Percentiles rank a stretch among this genome's conserved stretches.
Evolutionary conservation across 2,888 invertebrate species (phyloP).

Genomic region (Xestia xanthographa): DNA sequence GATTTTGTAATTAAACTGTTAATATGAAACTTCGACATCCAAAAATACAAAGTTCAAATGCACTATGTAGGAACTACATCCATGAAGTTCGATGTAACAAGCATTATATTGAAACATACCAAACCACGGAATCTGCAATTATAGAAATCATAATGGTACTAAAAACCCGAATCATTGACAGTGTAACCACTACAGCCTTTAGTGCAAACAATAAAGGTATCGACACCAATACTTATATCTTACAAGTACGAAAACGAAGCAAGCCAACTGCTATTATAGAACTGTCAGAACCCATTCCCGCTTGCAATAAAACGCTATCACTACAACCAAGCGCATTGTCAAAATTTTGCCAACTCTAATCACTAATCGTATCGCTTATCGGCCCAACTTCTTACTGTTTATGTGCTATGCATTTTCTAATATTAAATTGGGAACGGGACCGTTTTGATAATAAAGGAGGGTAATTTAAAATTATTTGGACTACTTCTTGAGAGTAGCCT

Average conservation of each 20-base stretch:
- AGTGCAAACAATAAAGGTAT: slow-evolving; percentile 21
- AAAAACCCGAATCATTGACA: slow-evolving; percentile 8
- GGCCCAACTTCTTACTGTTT: slow-evolving; percentile 65
- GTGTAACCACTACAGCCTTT: not conserved
- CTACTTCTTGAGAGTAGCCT: slow-evolving; percentile 20
- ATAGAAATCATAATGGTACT: not conserved
- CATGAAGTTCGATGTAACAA: not conserved
- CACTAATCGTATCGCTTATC: slow-evolving; percentile 67
- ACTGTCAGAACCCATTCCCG: slow-evolving; percentile 9
- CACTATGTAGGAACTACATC: not conserved
- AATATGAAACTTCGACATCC: not conserved
- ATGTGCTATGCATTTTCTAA: slow-evolving; percentile 66
- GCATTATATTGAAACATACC: not conserved
- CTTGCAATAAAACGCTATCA: slow-evolving; percentile 55
- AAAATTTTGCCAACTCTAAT: slow-evolving; percentile 70
- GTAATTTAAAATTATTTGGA: slow-evolving; percentile 44
- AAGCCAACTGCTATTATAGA: slow-evolving; percentile 14
- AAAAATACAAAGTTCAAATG: not conserved
- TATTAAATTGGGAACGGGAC: slow-evolving; percentile 54
- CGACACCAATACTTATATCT: not conserved
- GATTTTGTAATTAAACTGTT: not conserved
- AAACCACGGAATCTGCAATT: not conserved
- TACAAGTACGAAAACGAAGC: slow-evolving; percentile 19
- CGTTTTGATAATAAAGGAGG: slow-evolving; percentile 25
- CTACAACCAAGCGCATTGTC: slow-evolving; percentile 49